Evolutionary conservation across 2,113 vertebrate species (phyloP), one percentile per base, ranked within the genome.

Genomic region (Suricata suricatta): DNA sequence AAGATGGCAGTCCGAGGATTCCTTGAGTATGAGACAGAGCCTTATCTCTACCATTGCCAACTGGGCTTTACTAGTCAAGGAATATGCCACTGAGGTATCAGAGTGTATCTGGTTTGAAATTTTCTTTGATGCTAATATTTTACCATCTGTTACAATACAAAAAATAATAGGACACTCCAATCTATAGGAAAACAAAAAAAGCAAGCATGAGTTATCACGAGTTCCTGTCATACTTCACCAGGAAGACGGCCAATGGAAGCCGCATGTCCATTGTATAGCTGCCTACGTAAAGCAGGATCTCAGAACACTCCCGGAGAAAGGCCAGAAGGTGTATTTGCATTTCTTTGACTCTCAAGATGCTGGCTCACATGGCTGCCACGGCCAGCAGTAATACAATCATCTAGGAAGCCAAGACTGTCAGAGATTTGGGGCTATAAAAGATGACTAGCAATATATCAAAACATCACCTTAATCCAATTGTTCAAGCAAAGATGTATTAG

Each of bases 391-490:
- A 97, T 84, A 95, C 27, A 96, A 96, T 92, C 79, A 81, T 96
- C 64, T 90, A 81, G 57, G 69, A 97, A 94, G 76, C 80, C 89
- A 96, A 96, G 35, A 76, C 31, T 84, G 68, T 97, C 96, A 98
- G 92, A 93, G 87, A 93, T 95, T 87, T 95, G n/a, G 57, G 21
- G 44, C 91, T 84, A 96, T 92, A 97, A 96, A 97, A 96, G 57
- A 92, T 96, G 96, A 96, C 92, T 86, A 88, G 89, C 90, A 95
- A 98, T 97, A 90, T 92, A 97, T 97, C 97, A 98, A 93, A 97
- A 88, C 60, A 97, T 97, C 94, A 84, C 80, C 77, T 94, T 97
- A 97, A 98, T 97, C 82, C 74, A 95, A 96, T 98, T 97, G 96
- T 89, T 96, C 72, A 87, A 93, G 84, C 44, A 80, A 95, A 93